Conservation (phyloP, 1,140 invertebrate species). For the Drosophila murphyi region DNA sequence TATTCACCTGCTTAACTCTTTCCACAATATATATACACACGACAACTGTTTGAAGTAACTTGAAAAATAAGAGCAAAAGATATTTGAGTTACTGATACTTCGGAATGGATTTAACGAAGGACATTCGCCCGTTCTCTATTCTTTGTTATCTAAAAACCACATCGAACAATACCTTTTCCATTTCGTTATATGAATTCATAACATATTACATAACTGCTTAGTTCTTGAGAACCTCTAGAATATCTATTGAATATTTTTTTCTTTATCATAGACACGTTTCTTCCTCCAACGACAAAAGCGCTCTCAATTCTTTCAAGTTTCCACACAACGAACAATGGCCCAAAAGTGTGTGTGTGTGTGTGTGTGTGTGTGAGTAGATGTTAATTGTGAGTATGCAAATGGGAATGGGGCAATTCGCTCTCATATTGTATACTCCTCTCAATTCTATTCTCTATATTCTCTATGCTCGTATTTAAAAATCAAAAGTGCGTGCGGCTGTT, state of each 20-base stretch:
- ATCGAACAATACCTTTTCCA: not conserved
- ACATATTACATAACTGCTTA: not conserved
- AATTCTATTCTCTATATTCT: slow-evolving; percentile 27
- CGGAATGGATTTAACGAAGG: too few species aligned
- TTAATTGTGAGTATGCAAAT: slow-evolving; percentile 54
- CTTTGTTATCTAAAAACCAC: not conserved
- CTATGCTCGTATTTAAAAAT: slow-evolving; percentile 50
- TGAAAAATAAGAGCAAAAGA: too few species aligned
- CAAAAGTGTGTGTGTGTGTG: slow-evolving; percentile 2
- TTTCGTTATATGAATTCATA: not conserved
- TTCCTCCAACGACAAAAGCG: slow-evolving; percentile 4
- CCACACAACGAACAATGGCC: slow-evolving; percentile 12
- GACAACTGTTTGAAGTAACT: too few species aligned
- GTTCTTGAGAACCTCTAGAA: not conserved
- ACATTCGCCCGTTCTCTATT: too few species aligned
- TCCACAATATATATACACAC: too few species aligned
- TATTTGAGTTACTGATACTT: too few species aligned
- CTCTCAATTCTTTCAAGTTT: slow-evolving; percentile 26
- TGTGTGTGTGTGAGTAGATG: not conserved
- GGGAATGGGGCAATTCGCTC: slow-evolving; percentile 23
- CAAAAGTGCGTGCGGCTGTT: slow-evolving; percentile 49
- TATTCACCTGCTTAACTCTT: too few species aligned
- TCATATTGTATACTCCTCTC: slow-evolving; percentile 6
- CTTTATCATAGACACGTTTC: slow-evolving; percentile 28
- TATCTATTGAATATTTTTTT: slow-evolving; percentile 14